Conservation (phyloP, 2,113 vertebrate species). For the Strigops habroptila region DNA sequence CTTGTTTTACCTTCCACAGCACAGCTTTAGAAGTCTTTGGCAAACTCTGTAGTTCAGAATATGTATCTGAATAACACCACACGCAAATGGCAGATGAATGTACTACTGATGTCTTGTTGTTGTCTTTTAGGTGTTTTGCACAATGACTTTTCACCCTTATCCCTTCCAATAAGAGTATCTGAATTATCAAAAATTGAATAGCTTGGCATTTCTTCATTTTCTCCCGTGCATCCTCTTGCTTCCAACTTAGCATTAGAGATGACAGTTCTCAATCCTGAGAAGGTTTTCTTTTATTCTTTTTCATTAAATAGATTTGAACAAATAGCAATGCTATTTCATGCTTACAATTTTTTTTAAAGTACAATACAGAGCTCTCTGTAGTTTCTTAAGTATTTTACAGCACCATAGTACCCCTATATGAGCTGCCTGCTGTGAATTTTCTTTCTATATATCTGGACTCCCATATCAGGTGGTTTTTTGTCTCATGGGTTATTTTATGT, state of each 20-base stretch:
- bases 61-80: background rate
- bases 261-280: background rate
- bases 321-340: background rate
- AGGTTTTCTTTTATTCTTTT: background rate
- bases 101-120: background rate
- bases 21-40: background rate
- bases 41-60: background rate
- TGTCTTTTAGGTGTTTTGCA: background rate
- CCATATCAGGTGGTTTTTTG: background rate
- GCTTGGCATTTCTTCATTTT: background rate
- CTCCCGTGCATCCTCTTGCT: background rate
- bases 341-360: background rate
- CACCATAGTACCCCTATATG: background rate
- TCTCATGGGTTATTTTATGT: background rate
- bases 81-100: background rate
- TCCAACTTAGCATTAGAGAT: background rate
- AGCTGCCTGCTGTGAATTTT: background rate
- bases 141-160: background rate
- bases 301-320: background rate
- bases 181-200: background rate
- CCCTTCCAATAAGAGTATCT: background rate
- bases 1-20: background rate
- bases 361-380: background rate
- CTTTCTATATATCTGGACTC: background rate
- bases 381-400: background rate